Evolutionary conservation across 2,888 invertebrate species (phyloP), one percentile per base, ranked within the genome.

Genomic region (Eupsilia transversa): DNA sequence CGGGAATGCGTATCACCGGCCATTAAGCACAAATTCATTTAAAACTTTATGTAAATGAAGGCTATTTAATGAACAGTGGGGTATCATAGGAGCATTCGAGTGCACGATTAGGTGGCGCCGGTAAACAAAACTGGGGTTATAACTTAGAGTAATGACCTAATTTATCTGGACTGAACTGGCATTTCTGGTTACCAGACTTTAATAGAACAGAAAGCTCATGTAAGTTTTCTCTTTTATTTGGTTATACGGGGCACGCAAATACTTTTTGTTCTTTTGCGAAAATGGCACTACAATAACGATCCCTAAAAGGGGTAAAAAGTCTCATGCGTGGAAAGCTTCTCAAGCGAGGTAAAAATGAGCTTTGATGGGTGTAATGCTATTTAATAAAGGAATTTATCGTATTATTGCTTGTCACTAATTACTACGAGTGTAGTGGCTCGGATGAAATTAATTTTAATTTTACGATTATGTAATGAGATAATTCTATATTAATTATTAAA

Each of bases 81-180:
- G 79, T 77, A 86, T 86, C 87, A 83, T 81, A 74, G 73, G 81
- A 82, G 68, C 79, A 61, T 74, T 69, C 68, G 27, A 59, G 78
- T 68, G 75, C 67, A 74, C 82, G 72, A 77, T 68, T 77, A 77
- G 71, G 71, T 69, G 72, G 73, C 76, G 78, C 67, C 76, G 68
- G 56, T 63, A 46, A 77, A 86, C 82, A 72, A 79, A 80, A 82
- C 56, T 66, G 82, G 83, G 79, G 68, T 82, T 84, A 89, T 90
- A 82, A 89, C 69, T 90, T 87, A 86, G 69, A 80, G 72, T 89
- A 90, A 90, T 87, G 85, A 89, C 82, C 87, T 87, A 89, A 90
- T 90, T 89, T 90, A 90, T 91, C 56, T 59, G 67, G 33, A 52
- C 43, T 20, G 6, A 23, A 27, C 43, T 60, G 59, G 66, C 76